A percentile compares a stretch with the other conserved stretches of the same genome.
phyloP scores from a whole-genome alignment of 2,888 invertebrate species.

The Allophyes oxyacanthae region DNA sequence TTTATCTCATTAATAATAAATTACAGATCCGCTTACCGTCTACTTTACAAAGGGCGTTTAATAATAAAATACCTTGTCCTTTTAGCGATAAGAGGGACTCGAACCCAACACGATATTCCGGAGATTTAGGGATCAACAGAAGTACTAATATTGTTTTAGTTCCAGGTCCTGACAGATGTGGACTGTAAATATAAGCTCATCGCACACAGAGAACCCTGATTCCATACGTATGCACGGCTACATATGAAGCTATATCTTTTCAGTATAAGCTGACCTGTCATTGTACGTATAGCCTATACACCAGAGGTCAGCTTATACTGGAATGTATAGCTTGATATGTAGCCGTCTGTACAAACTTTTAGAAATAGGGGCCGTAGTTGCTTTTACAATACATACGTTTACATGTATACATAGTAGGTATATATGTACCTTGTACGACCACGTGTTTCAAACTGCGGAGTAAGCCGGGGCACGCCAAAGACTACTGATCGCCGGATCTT shows the following conservation, averaged over 20 bases:
- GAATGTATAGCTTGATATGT: too few relatives aligned
- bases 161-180: conserved; percentile 5
- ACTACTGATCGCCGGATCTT: conserved; percentile 53
- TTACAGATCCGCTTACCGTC: conserved; percentile 52
- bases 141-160: conserved; percentile 15
- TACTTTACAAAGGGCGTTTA: conserved; percentile 54
- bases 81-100: conserved; percentile 39
- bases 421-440: conserved; percentile 9
- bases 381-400: too few relatives aligned
- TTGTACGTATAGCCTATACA: too few relatives aligned
- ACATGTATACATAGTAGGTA: too few relatives aligned
- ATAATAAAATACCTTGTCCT: conserved; percentile 54
- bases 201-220: conserved; percentile 1
- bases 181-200: conserved; percentile 8
- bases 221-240: too few relatives aligned
- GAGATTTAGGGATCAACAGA: conserved; percentile 26
- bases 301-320: too few relatives aligned
- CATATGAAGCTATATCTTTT: too few relatives aligned
- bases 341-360: too few relatives aligned
- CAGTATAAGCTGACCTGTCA: too few relatives aligned
- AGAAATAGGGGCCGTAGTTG: too few relatives aligned
- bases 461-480: conserved; percentile 27
- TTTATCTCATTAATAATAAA: conserved; percentile 60
- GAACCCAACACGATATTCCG: conserved; percentile 25
- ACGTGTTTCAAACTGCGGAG: conserved; percentile 28